Evolutionary conservation across 1,140 invertebrate species (phyloP).

Genomic region (Papilio polyxenes): DNA sequence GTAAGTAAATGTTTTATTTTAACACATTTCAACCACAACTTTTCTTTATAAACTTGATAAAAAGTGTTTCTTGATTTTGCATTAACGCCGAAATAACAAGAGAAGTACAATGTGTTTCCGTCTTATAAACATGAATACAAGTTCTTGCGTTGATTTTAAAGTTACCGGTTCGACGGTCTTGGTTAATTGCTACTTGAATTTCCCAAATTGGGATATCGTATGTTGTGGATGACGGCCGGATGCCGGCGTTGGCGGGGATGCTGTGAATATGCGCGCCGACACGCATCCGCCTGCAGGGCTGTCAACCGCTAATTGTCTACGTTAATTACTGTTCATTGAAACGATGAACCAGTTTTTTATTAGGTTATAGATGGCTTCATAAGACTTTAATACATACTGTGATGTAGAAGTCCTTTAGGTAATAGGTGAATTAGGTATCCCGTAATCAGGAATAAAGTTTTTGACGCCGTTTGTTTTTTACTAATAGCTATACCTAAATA

Average conservation of each 20-base stretch:
- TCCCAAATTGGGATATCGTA: conserved; percentile 39
- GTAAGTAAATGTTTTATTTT: conserved; percentile 33
- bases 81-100: not conserved
- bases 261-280: conserved; percentile 53
- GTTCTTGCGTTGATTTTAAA: conserved; percentile 27
- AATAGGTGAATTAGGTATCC: not conserved
- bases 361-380: not conserved
- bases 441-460: not conserved
- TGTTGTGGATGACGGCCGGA: conserved; percentile 48
- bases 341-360: not conserved
- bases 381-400: not conserved
- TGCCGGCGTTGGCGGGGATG: conserved; percentile 57
- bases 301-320: conserved; percentile 19
- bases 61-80: not conserved
- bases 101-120: conserved; percentile 4
- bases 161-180: conserved; percentile 23
- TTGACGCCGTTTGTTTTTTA: not conserved
- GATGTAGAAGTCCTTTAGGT: not conserved
- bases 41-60: not conserved
- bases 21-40: not conserved
- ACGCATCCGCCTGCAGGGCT: conserved; percentile 58
- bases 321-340: conserved; percentile 20
- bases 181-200: conserved; percentile 38
- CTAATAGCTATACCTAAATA: not conserved
- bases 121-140: not conserved